Conservation (phyloP, 2,797 vertebrate genomes). For the Leptoclinus maculatus region DNA sequence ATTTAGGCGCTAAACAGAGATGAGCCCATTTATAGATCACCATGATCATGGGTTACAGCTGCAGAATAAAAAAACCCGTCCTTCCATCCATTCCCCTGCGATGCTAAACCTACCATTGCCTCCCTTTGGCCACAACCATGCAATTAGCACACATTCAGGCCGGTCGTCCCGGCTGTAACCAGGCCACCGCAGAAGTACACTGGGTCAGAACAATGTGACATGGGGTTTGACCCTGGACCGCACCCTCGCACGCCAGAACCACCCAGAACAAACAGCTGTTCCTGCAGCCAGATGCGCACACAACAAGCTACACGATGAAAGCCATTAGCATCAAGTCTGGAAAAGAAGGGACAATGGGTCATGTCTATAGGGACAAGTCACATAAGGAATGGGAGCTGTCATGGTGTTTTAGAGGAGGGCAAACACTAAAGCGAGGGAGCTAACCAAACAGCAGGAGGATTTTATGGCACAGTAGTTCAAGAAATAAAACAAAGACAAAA, state of each 20-base stretch:
- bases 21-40: slow-evolving; percentile 73
- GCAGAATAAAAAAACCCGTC: slow-evolving; percentile 39
- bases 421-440: slow-evolving; percentile 43
- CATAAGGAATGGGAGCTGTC: background rate
- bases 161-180: slow-evolving; percentile 53
- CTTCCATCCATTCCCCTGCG: slow-evolving; percentile 49
- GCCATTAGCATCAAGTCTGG: slow-evolving; percentile 33
- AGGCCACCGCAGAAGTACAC: slow-evolving; percentile 63
- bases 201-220: slow-evolving; percentile 74
- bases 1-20: slow-evolving; percentile 64
- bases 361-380: slow-evolving; percentile 31
- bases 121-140: slow-evolving; percentile 67
- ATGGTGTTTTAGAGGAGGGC: slow-evolving; percentile 33
- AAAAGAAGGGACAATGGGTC: slow-evolving; percentile 29
- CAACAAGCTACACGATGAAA: slow-evolving; percentile 45
- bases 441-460: slow-evolving; percentile 12
- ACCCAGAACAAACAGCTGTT: slow-evolving; percentile 77
- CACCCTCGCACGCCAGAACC: slow-evolving; percentile 68
- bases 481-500: slow-evolving; percentile 44
- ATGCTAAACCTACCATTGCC: slow-evolving; percentile 55
- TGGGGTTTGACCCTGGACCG: slow-evolving; percentile 69
- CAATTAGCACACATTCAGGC: slow-evolving; percentile 77
- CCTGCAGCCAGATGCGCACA: slow-evolving; percentile 60
- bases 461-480: slow-evolving; percentile 54
- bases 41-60: slow-evolving; percentile 71